phyloP scores from a whole-genome alignment of 1,140 invertebrate genomes.

The Anoplophora glabripennis region DNA sequence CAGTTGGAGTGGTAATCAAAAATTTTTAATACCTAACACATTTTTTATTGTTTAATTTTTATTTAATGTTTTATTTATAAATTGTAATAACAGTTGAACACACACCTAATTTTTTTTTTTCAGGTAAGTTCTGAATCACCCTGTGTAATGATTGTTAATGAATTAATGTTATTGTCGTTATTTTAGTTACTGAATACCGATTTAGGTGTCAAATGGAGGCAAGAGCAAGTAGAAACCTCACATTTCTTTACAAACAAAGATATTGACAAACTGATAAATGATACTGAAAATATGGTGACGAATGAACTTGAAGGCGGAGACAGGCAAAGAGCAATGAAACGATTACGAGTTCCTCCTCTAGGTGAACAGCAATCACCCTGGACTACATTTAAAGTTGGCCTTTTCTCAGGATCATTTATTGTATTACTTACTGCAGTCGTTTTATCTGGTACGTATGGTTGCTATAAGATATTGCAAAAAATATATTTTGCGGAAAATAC shows the following conservation, averaged over 20 bases:
- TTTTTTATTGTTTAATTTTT: too few species aligned
- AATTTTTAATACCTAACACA: too few species aligned
- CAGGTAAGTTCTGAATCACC: too few species aligned
- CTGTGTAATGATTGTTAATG: too few species aligned
- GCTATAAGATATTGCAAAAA: too few species aligned
- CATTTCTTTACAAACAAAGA: slow-evolving; percentile 86
- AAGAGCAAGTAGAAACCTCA: slow-evolving; percentile 75
- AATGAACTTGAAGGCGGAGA: slow-evolving; percentile 80
- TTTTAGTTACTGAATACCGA: slow-evolving; percentile 58
- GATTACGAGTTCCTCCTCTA: slow-evolving; percentile 79
- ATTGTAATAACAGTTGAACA: too few species aligned
- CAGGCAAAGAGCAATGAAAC: slow-evolving; percentile 82
- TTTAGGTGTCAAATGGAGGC: slow-evolving; percentile 68
- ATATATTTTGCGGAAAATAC: too few species aligned
- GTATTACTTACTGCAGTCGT: slow-evolving; percentile 73
- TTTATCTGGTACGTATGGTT: slow-evolving; percentile 61
- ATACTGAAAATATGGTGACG: slow-evolving; percentile 81
- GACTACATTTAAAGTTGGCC: slow-evolving; percentile 82
- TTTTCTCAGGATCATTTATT: slow-evolving; percentile 78
- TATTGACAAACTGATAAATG: slow-evolving; percentile 80
- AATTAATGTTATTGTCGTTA: too few species aligned
- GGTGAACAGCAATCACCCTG: slow-evolving; percentile 79
- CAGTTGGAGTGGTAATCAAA: too few species aligned
- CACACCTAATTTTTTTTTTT: too few species aligned
- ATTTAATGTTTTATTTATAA: too few species aligned